These are phyloP conservation scores for Tribolium madens DNA, from an alignment of 1,140 invertebrate genomes.

Conservation along the genomic window DNA sequence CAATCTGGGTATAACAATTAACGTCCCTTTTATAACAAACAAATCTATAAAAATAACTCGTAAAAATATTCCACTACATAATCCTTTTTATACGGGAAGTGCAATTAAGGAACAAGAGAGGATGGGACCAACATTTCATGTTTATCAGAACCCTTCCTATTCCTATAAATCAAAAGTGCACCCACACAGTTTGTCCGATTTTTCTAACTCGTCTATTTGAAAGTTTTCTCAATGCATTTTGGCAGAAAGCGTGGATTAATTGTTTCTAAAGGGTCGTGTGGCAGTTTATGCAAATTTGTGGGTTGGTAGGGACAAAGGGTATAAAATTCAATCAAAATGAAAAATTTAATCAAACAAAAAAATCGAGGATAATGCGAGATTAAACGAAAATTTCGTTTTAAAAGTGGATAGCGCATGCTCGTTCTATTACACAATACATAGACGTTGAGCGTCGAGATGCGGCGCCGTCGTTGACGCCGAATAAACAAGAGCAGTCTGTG, in stretches of 20 bases:
- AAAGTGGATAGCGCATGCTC: slow-evolving; percentile 32
- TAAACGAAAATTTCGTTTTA: slow-evolving; percentile 33
- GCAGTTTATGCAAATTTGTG: slow-evolving; percentile 16
- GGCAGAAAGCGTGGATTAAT: not conserved
- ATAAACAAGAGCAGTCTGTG: slow-evolving; percentile 45
- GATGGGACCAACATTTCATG: not conserved
- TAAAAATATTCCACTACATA: slow-evolving; percentile 31
- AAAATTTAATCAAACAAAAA: slow-evolving; percentile 38
- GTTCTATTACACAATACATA: slow-evolving; percentile 43
- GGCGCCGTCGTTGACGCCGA: slow-evolving; percentile 45
- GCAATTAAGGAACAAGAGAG: not conserved
- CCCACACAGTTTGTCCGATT: slow-evolving; percentile 9
- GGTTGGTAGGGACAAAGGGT: not conserved
- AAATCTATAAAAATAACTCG: slow-evolving; percentile 27
- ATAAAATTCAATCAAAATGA: slow-evolving; percentile 33
- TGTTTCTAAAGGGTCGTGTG: not conserved
- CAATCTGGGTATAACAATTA: slow-evolving; percentile 8
- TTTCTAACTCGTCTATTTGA: slow-evolving; percentile 11
- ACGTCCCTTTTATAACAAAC: slow-evolving; percentile 27
- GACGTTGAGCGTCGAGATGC: slow-evolving; percentile 44
- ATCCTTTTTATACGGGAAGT: not conserved
- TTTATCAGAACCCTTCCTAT: not conserved
- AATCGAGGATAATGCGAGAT: slow-evolving; percentile 27
- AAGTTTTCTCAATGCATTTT: not conserved
- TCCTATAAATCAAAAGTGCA: slow-evolving; percentile 9